Evolutionary conservation across 2,113 vertebrate species (phyloP), one percentile per base, ranked within the genome.

Genomic region (Ptychochromis oligacanthus): DNA sequence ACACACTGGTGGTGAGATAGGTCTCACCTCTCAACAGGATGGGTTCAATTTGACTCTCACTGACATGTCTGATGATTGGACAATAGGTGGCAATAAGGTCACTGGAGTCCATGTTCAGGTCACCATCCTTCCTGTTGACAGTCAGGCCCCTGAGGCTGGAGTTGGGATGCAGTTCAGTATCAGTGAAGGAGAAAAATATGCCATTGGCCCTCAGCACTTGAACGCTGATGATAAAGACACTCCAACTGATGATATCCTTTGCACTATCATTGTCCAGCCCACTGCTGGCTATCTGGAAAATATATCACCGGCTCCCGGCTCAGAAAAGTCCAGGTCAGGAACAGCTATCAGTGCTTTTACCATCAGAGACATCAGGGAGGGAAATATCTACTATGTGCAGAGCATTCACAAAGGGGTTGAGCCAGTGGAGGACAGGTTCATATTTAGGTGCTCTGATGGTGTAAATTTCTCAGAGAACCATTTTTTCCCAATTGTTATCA

Each of bases 281-380:
- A 90, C 94, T 1, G 97, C 96, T 4, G 98, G 98, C 18, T 99
- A 98, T 14, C 86, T 98, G 46, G 98, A 99, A 87, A 99, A 99
- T 90, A 97, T 98, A 82, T 98, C 98, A 60, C 98, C 98, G 18
- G 97, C 97, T 3, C 97, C 97, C n/a, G 98, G 98, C 77, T 99
- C 98, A 57, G 98, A 99, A 89, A 99, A 97, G 90, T 98, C 97
- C 17, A 96, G 97, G 89, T 96, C 96, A 60, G 98, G 98, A 34
- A 67, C 94, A 56, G 97, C 98, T 49, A 84, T 99, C 84, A 99
- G 97, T 86, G 97, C 98, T 78, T 99, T 99, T 65, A 97, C 95
- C 3, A 93, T 98, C 75, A 96, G 97, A 89, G 97, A 99, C 77
- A 89, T 99, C 75, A 94, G 91, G 58, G 96, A 97, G 72, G 89